Evolutionary conservation across 2,888 invertebrate species (phyloP), one percentile per base, ranked within the genome.

Genomic region (Mesopsocus fuscifrons): DNA sequence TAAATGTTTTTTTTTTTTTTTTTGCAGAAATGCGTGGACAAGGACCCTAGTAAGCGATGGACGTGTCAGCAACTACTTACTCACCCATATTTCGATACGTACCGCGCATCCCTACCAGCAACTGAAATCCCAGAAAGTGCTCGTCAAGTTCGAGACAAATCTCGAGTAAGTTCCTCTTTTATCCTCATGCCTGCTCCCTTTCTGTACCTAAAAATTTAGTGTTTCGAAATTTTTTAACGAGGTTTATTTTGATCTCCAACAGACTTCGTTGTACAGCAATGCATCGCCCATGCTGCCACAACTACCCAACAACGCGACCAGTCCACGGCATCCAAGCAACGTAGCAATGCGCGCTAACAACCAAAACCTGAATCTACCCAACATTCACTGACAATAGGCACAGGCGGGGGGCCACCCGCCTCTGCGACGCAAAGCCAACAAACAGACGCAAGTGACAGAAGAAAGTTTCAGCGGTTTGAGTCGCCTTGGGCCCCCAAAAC

Each of bases 1-100:
- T 26, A 17, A 32, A 13, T 41, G 44, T 23, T 17, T 43, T 41
- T 44, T 45, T 20, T 48, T 44, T 44, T 50, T 45, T 56, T 55
- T 51, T 62, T 69, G 4, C 67, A 91, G 82, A 87, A 83, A 74
- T 97, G 95, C 61, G 66, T 98, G 51, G 88, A 92, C 61, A 91
- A 89, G 62, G 92, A 97, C 62, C 97, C 97, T 0, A 71, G 74
- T 48, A 75, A 83, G 58, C 69, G 97, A 53, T 85, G 85, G 80
- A 83, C 84, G 2, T 94, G 94, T 62, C 85, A 88, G 51, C 85
- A 89, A 59, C 67, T 98, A 34, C 64, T 91, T 43, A 73, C 77
- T 49, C 95, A 97, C 60, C 72, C 77, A 5, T 94, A 95, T 63
- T 94, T 97, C 63, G 83, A 85, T 54, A 82, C 85, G 59, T 87